phyloP scores from a whole-genome alignment of 1,140 invertebrate species.

The Pseudobourletiella spinata region DNA sequence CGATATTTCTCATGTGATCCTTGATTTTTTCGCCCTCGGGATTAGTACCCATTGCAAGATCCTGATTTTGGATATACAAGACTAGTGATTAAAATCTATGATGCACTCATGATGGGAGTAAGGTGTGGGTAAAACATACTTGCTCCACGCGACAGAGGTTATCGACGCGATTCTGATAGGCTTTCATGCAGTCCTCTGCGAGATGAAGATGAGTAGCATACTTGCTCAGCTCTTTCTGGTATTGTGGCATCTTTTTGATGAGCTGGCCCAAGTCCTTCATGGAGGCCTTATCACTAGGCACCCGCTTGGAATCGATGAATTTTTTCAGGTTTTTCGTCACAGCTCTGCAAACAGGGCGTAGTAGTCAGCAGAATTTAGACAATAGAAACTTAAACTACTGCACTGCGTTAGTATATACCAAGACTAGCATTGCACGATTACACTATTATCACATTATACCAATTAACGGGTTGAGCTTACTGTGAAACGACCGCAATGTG shows the following conservation, averaged over 20 bases:
- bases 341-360: slow-evolving; percentile 39
- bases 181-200: slow-evolving; percentile 98
- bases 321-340: slow-evolving; percentile 56
- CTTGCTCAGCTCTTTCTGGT: slow-evolving; percentile 98
- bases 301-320: slow-evolving; percentile 40
- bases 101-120: not conserved
- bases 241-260: slow-evolving; percentile 99
- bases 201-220: slow-evolving; percentile 96
- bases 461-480: slow-evolving; percentile 21
- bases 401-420: too few species aligned
- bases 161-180: slow-evolving; percentile 89
- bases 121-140: slow-evolving; percentile 44
- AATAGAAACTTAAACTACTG: too few species aligned
- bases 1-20: slow-evolving; percentile 98
- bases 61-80: slow-evolving; percentile 47
- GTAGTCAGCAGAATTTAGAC: too few species aligned
- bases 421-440: too few species aligned
- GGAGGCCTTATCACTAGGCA: slow-evolving; percentile 57
- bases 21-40: slow-evolving; percentile 97
- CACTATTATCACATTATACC: slow-evolving; percentile 8
- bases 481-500: slow-evolving; percentile 98
- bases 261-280: slow-evolving; percentile 96
- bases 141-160: slow-evolving; percentile 98
- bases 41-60: slow-evolving; percentile 91
- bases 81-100: not conserved